phyloP scores from a whole-genome alignment of 2,797 vertebrate species.

The Mionectes olivaceus region DNA sequence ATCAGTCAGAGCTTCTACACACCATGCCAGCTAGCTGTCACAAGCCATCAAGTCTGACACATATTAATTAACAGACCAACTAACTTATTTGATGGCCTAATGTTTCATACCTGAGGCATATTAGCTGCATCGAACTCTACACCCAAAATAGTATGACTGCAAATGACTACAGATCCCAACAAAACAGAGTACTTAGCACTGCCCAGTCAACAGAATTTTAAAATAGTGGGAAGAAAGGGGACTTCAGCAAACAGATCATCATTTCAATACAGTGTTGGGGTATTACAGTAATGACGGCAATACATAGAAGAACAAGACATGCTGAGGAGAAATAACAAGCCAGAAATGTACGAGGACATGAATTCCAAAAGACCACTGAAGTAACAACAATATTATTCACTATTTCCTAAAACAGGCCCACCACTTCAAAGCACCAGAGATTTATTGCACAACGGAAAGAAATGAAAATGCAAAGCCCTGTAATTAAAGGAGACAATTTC shows the following conservation, averaged over 20 bases:
- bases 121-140: neutral
- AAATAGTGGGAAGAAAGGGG: neutral
- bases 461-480: neutral
- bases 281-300: neutral
- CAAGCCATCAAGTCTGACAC: neutral
- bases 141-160: neutral
- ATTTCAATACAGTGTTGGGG: neutral
- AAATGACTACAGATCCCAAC: neutral
- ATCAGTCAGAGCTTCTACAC: neutral
- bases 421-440: neutral
- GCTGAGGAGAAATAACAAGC: neutral
- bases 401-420: neutral
- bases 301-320: neutral
- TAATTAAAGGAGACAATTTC: neutral
- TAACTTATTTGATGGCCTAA: neutral
- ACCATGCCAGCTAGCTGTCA: neutral
- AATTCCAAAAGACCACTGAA: neutral
- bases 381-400: neutral
- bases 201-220: neutral
- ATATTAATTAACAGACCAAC: neutral
- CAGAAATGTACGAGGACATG: accelerated
- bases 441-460: neutral
- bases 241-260: neutral
- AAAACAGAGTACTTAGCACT: neutral
- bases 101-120: neutral